phyloP scores from a whole-genome alignment of 2,888 invertebrate genomes.

The Meiosimyza platycephala region DNA sequence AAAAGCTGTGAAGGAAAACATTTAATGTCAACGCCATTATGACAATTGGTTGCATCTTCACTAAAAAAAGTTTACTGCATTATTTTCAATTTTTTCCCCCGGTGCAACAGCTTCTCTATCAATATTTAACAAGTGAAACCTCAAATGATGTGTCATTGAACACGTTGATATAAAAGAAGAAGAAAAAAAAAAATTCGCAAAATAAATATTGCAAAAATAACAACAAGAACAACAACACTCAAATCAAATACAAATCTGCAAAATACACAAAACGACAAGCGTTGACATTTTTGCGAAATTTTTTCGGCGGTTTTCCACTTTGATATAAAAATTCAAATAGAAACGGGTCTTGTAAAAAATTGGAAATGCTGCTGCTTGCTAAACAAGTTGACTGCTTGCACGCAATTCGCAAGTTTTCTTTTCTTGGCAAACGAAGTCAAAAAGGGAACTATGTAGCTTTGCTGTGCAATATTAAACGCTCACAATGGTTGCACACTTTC shows the following conservation, averaged over 20 bases:
- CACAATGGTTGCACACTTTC: constrained; percentile 52
- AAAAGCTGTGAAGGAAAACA: too few species aligned
- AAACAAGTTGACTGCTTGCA: constrained; percentile 14
- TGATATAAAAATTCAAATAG: constrained; percentile 28
- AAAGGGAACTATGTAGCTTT: not conserved
- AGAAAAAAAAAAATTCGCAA: constrained; percentile 5
- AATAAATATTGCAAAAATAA: constrained; percentile 16
- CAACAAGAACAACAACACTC: constrained; percentile 22
- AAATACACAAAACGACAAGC: constrained; percentile 35
- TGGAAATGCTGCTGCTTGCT: too few species aligned
- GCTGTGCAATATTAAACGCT: constrained; percentile 3
- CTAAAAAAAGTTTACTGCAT: too few species aligned
- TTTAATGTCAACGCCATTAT: too few species aligned
- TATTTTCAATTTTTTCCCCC: too few species aligned
- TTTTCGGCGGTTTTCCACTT: constrained; percentile 10
- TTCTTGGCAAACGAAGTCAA: constrained; percentile 1
- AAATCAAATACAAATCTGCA: constrained; percentile 40
- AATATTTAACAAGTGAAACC: not conserved
- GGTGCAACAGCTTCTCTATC: too few species aligned
- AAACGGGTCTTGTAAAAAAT: constrained; percentile 15
- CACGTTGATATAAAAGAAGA: not conserved
- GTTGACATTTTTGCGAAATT: constrained; percentile 31
- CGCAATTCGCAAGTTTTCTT: constrained; percentile 23
- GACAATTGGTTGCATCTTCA: too few species aligned
- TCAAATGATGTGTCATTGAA: constrained; percentile 15